Conservation (phyloP, 2,797 vertebrate species). For the Rhinoraja longicauda region DNA sequence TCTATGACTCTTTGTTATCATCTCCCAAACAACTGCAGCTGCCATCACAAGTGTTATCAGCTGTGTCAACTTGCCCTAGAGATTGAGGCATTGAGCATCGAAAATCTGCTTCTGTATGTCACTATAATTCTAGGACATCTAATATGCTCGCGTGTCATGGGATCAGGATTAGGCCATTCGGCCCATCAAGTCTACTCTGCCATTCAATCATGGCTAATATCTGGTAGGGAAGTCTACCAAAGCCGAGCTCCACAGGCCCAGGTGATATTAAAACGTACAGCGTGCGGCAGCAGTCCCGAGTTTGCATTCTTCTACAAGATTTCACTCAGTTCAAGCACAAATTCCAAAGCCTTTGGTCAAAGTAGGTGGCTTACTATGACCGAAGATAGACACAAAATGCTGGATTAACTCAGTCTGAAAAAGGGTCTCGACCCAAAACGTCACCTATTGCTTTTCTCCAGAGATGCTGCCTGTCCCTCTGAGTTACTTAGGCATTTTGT, state of each 20-base stretch:
- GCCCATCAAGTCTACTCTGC: too few relatives aligned
- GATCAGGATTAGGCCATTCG: too few relatives aligned
- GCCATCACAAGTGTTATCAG: not conserved
- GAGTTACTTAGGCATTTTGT: too few relatives aligned
- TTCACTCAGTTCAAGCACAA: not conserved
- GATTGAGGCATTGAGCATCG: not conserved
- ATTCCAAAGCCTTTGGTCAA: not conserved
- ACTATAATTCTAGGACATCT: not conserved
- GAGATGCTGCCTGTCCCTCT: too few relatives aligned
- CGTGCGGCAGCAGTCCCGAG: not conserved
- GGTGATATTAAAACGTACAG: not conserved
- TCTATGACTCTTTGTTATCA: not conserved
- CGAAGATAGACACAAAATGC: too few relatives aligned
- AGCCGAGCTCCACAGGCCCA: not conserved
- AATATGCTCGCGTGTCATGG: too few relatives aligned
- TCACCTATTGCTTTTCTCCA: too few relatives aligned
- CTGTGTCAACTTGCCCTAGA: too few relatives aligned
- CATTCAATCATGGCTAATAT: not conserved
- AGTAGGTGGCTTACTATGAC: not conserved
- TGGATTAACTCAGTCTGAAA: too few relatives aligned
- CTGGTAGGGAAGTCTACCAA: not conserved
- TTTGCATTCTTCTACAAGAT: not conserved
- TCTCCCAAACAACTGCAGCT: not conserved
- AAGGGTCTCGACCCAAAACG: too few relatives aligned
- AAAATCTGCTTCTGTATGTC: not conserved